Base-by-base conservation (phyloP, 2,888 invertebrate species). In the Drosophila diplacantha region DNA sequence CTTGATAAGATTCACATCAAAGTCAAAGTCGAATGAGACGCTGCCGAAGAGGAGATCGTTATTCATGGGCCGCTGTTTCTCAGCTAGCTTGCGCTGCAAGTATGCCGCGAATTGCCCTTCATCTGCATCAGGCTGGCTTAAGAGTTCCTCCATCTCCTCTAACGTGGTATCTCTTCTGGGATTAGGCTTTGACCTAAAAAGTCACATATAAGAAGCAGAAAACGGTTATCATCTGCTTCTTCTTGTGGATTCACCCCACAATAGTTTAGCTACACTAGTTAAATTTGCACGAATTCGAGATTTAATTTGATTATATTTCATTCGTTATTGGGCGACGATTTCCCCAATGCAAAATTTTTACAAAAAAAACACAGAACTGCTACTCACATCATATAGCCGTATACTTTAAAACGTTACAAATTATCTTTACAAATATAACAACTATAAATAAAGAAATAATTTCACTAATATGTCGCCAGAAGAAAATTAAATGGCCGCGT, bases 11-110 rank as follows among this genome's bases (percentile, higher is more conserved):
- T 58, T 38, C 18, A 75, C 50, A 32, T 82, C 82, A 9, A 75
- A 74, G 16, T 79, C 82, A 2, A 79, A 14, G 11, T 75, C 80
- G 35, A 82, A 60, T 2, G 80, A 53, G 1, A 67, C 22, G 43
- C 73, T 64, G 1, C 43, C 74, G 3, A 82, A 22, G 2, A 70
- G 64, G 0, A 32, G 43, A 3, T 24, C 20, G 3, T 35, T 29
- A 0, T 46, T 46, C 14, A 9, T 35, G 7, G 29, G 50, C 3
- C 44, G 24, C 7, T 72, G 69, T 14, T 60, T 59, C 4, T 46
- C 38, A 4, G 37, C 44, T 0, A 71, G 59, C 37, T 82, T 82
- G 0, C 47, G 55, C 44, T 65, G 58, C 3, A 75, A 44, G 54
- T 73, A 75, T 0, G 49, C 71, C 2, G 59, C 35, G 14, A 82